Evolutionary conservation across 1,140 invertebrate species (phyloP), one percentile per base, ranked within the genome.

Genomic region (Lordiphosa mommai): DNA sequence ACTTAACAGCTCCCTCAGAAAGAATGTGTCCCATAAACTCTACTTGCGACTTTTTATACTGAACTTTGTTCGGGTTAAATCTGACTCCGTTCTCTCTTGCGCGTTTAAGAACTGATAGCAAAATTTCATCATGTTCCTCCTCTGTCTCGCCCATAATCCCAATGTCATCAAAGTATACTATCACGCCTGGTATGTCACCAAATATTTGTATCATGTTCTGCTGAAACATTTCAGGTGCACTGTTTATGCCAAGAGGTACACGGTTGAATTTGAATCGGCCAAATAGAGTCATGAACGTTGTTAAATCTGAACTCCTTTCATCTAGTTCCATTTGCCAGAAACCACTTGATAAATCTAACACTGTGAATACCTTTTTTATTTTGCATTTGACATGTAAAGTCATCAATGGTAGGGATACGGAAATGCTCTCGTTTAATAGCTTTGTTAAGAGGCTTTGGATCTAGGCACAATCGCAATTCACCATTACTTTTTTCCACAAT

Each of bases 131-230:
- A 33, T 53, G 50, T 1, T 53, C 38, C n/a, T 41, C 36, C 23
- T 43, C 40, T 14, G 4, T 23, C 17, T 43, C 20, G 2, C 8
- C 36, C 10, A n/a, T 29, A 8, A 53, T 41, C 14, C 27, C 27
- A 4, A 43, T 32, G 7, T 53, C 34, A 9, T 40, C 48, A 17
- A 51, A 51, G 12, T 51, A 51, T 13, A 29, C 34, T 9, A 51
- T 38, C 8, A 38, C 34, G 38, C 27, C 34, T 13, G 20, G 34
- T 10, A 51, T 20, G 20, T 37, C 34, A 1, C 20, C 48, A 34
- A 17, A 50, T 37, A 29, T 29, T 37, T 38, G n/a, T n/a, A n/a
- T n/a, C n/a, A n/a, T n/a, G n/a, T n/a, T n/a, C n/a, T n/a, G n/a
- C n/a, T n/a, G n/a, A 5, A 50, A 38, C 17, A 38, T 50, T 38